These are phyloP conservation scores for Hydractinia symbiolongicarpus DNA, from an alignment of 30 jellyfish, hydroid and myxozoan species.

Conservation along the genomic window DNA sequence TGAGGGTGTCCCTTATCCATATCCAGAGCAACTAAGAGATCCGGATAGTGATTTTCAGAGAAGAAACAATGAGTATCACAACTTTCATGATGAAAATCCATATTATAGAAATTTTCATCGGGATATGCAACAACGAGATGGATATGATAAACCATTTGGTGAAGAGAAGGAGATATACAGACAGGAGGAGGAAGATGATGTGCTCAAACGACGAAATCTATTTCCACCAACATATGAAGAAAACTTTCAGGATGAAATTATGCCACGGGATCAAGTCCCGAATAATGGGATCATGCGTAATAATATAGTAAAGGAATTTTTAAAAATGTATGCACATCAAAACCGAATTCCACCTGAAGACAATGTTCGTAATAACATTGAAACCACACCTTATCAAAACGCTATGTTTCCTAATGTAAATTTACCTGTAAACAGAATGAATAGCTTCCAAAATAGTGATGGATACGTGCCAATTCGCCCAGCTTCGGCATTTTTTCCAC, in stretches of 20 bases:
- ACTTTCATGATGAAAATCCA: background rate
- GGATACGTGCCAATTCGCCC: background rate
- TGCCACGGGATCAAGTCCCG: slow-evolving; percentile 1
- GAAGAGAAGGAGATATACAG: background rate
- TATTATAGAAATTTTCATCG: background rate
- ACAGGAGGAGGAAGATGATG: slow-evolving; percentile 11
- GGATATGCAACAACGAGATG: background rate
- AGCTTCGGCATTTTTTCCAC: background rate
- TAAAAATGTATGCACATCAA: slow-evolving; percentile 2
- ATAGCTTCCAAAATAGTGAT: background rate
- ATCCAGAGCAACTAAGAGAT: slow-evolving; percentile 1
- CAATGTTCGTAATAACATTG: background rate
- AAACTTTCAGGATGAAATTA: background rate
- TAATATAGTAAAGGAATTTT: background rate
- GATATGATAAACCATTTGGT: background rate
- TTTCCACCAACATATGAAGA: background rate
- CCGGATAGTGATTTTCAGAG: background rate
- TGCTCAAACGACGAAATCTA: background rate
- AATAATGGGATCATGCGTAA: background rate
- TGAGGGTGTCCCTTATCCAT: too few species aligned
- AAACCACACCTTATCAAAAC: background rate
- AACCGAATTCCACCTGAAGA: background rate
- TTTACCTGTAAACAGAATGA: background rate
- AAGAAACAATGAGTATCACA: too few species aligned
- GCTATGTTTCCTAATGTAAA: background rate